Percentiles rank a stretch among this genome's conserved stretches.
Evolutionary conservation across 2,797 vertebrate species (phyloP).

Genomic region (Sebastes iracundus): DNA sequence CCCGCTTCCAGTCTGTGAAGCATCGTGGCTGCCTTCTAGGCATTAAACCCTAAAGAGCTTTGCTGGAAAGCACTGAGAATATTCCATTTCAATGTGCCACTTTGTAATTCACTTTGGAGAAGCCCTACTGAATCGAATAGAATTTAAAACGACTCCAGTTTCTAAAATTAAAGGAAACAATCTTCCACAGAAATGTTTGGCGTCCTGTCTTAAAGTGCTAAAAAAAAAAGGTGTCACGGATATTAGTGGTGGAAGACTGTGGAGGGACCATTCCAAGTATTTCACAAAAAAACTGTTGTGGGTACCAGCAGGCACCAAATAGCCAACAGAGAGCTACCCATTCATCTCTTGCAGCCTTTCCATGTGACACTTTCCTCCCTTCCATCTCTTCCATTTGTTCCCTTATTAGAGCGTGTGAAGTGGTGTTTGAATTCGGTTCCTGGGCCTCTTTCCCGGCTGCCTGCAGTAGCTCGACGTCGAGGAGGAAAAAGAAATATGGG

Average conservation of each 20-base stretch:
- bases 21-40: constrained; percentile 60
- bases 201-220: constrained; percentile 13
- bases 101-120: constrained; percentile 74
- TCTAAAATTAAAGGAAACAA: constrained; percentile 55
- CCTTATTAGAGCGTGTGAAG: constrained; percentile 76
- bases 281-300: constrained; percentile 7
- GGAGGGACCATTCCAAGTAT: constrained; percentile 12
- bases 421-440: constrained; percentile 75
- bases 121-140: constrained; percentile 48
- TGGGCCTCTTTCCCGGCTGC: constrained; percentile 53
- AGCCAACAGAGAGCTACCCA: constrained; percentile 44
- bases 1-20: constrained; percentile 56
- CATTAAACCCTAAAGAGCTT: constrained; percentile 75
- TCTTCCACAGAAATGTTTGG: constrained; percentile 36
- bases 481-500: constrained; percentile 66
- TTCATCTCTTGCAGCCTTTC: constrained; percentile 66
- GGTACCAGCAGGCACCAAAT: constrained; percentile 38
- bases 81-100: constrained; percentile 66
- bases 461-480: constrained; percentile 48
- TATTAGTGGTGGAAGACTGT: constrained; percentile 10
- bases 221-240: constrained; percentile 13
- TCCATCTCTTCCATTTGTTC: constrained; percentile 69
- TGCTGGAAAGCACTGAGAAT: constrained; percentile 72
- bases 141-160: constrained; percentile 51
- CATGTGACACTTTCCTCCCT: constrained; percentile 54